Evolutionary conservation across 2,797 vertebrate species (phyloP).

Genomic region (Anniella stebbinsi): DNA sequence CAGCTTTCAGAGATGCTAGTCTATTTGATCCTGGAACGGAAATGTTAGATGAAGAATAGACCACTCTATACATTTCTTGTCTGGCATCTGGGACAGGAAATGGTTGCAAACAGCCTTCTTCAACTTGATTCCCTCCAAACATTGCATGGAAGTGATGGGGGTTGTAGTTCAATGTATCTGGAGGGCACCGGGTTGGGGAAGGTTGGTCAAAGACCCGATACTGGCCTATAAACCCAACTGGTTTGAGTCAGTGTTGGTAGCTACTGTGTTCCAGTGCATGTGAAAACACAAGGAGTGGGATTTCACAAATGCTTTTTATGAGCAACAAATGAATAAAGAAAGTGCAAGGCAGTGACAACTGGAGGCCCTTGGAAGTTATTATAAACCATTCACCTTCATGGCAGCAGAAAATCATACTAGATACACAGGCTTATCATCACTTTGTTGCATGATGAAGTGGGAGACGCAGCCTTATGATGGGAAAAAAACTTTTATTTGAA

Average conservation of each 20-base stretch:
- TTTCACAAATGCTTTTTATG: constrained; percentile 14
- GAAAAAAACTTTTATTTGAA: constrained; percentile 39
- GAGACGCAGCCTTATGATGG: constrained; percentile 17
- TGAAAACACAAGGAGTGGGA: constrained; percentile 38
- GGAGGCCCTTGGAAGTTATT: constrained; percentile 37
- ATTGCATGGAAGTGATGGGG: neutral
- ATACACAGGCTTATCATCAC: constrained; percentile 27
- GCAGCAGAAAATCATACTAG: constrained; percentile 32
- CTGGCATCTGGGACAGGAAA: neutral
- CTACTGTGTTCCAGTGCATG: constrained; percentile 2
- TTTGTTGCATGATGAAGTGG: constrained; percentile 24
- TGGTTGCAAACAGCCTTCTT: neutral
- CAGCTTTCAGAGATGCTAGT: neutral
- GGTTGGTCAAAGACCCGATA: neutral
- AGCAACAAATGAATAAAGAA: constrained; percentile 30
- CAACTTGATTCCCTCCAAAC: neutral
- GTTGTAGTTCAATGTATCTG: neutral
- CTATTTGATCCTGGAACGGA: neutral
- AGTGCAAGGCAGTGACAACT: constrained; percentile 31
- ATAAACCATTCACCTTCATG: constrained; percentile 29
- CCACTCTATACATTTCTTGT: neutral
- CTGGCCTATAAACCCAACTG: neutral
- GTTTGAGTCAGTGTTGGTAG: neutral
- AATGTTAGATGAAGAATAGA: neutral
- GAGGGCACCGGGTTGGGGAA: neutral